Base-by-base conservation (phyloP, 2,797 vertebrate species). In the Paedocypris micromegethes region DNA sequence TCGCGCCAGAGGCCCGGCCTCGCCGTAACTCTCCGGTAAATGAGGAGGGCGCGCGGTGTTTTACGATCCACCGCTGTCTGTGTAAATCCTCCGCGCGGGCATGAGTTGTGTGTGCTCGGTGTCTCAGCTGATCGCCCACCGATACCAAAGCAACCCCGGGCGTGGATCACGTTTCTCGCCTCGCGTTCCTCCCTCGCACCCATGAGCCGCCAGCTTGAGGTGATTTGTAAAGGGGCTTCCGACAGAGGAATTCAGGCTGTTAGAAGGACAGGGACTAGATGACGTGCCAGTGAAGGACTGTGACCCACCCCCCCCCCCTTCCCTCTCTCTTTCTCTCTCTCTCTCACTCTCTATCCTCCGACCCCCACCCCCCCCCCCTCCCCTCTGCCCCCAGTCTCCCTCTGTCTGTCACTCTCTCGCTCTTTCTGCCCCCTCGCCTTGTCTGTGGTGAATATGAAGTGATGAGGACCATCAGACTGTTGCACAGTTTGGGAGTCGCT, bases 151-250 rank as follows among this genome's bases (percentile, higher is more conserved):
- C 87, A 92, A 88, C 78, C 64, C 82, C 78, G 82, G 47, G 63
- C 82, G 71, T 86, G 86, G 91, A 92, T 94, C 87, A 82, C 84
- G 86, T 95, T 95, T 93, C 91, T 91, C 82, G 83, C 83, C 75
- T 85, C 81, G 56, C 72, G 74, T 77, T 69, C 53, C 53, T 57
- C 56, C 66, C 80, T 86, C 72, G 80, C 79, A 73, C 75, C 80
- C 78, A 80, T 79, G 86, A 80, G 72, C 73, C 66, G 85, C 72
- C 79, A 82, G 78, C 81, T 76, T 82, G 66, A 80, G 58, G 79
- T 92, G 91, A 93, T 93, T 93, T 91, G 91, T 92, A 87, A 77
- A 54, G 78, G 86, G 82, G 85, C 87, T 88, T 90, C 73, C 82
- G 85, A 82, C 83, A 77, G 83, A 85, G 40, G 58, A 9, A 6